Base-by-base conservation (phyloP, 2,113 vertebrate genomes). In the Carollia perspicillata region DNA sequence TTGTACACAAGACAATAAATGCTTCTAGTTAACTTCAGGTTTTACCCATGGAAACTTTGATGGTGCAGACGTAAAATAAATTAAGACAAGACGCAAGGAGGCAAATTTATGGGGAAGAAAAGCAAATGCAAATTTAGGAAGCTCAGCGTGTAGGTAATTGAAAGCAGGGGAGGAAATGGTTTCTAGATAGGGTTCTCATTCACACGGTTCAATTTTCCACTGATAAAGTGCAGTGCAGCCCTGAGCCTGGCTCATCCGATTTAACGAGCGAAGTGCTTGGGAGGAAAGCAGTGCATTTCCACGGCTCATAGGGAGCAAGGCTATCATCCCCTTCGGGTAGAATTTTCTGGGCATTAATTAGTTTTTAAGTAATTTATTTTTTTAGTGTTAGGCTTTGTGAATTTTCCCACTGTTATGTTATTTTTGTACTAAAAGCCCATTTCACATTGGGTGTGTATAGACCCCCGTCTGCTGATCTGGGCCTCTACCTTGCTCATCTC, bases 141-240 rank as follows among this genome's bases (percentile, higher is more conserved):
- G 91, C 77, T 94, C 88, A 80, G 80, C 66, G 80, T 94, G 93
- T 81, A 95, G 71, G 30, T 79, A 88, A 90, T 53, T 77, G 65
- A 84, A 96, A 94, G 63, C 55, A 92, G 51, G 60, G 66, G 60
- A 95, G 86, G 94, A 65, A 78, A 60, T 75, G 13, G 5, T 93
- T 90, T 88, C 86, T 96, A 84, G 69, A 63, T 88, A 60, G 71
- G 37, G 28, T 90, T 93, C 60, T 58, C 84, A 80, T 65, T 90
- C 92, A 85, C 30, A 47, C 40, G 44, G 71, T 7, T 93, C 78
- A 93, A 72, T 93, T 93, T 92, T 65, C 92, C 55, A 23, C 95
- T 80, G 77, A 93, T 81, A 93, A 90, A 78, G 26, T 33, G 11
- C 3, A n/a, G 26, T 37, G 35, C 26, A n/a, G 89, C 23, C 58